A percentile compares a stretch with the other conserved stretches of the same genome.
Conservation (phyloP, 2,113 vertebrate genomes). For the Pelusios castaneus region DNA sequence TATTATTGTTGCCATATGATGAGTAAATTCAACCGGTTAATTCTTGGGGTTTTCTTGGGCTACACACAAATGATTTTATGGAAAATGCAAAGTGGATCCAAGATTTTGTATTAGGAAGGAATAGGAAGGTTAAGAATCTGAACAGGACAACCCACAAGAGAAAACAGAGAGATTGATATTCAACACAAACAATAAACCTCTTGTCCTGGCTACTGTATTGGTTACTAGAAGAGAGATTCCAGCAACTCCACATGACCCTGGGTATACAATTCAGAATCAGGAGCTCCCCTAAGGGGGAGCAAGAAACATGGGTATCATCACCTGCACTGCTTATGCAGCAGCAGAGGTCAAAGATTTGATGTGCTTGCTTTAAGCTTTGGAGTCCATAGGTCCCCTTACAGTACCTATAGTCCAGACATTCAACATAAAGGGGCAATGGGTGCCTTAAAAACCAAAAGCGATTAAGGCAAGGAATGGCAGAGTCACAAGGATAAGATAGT, state of each 20-base stretch:
- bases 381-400: background rate
- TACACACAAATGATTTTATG: background rate
- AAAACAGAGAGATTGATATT: background rate
- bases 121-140: background rate
- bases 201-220: background rate
- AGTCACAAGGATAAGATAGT: background rate
- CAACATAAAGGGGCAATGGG: background rate
- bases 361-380: background rate
- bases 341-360: background rate
- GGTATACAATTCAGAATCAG: background rate
- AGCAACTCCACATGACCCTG: background rate
- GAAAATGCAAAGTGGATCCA: background rate
- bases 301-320: background rate
- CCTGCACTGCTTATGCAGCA: background rate
- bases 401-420: background rate
- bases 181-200: background rate
- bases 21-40: background rate
- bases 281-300: background rate
- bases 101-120: background rate
- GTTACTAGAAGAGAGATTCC: background rate
- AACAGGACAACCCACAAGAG: background rate
- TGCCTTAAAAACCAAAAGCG: background rate
- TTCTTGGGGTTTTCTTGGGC: background rate
- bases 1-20: slow-evolving; percentile 32
- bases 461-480: background rate